Evolutionary conservation across 2,888 invertebrate species (phyloP).

Genomic region (Hemicrepidius hirtus): DNA sequence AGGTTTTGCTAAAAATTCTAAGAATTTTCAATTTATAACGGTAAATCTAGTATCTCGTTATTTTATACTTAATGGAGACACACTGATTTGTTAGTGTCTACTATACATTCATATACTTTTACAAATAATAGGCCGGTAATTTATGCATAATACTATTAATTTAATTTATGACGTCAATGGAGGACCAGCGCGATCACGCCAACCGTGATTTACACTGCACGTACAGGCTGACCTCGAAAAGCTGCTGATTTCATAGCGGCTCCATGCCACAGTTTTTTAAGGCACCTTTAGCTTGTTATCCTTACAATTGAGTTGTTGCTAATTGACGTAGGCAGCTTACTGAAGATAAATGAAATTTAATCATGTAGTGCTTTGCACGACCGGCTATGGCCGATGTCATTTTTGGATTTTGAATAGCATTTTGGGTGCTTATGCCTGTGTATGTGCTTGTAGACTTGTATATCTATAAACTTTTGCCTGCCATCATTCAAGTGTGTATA

Average conservation of each 20-base stretch:
- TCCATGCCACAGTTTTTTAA: slow-evolving; percentile 54
- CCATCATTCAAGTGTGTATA: no score
- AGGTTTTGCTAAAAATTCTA: slow-evolving; percentile 17
- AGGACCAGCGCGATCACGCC: slow-evolving; percentile 59
- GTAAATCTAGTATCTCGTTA: slow-evolving; percentile 21
- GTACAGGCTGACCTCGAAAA: slow-evolving; percentile 62
- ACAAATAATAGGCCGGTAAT: slow-evolving; percentile 54
- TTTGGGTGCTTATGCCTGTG: no score
- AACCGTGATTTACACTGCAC: slow-evolving; percentile 64
- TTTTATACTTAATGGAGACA: slow-evolving; percentile 42
- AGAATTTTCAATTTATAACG: slow-evolving; percentile 25
- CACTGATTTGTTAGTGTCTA: slow-evolving; percentile 44
- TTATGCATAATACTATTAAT: slow-evolving; percentile 61
- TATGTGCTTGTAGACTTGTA: no score
- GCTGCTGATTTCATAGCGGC: slow-evolving; percentile 64
- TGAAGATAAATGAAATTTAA: not conserved
- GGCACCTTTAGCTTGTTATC: slow-evolving; percentile 40
- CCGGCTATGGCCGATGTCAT: no score
- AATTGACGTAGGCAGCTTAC: slow-evolving; percentile 22
- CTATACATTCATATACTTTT: slow-evolving; percentile 41
- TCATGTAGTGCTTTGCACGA: no score
- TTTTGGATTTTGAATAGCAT: no score
- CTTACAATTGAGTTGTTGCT: slow-evolving; percentile 40
- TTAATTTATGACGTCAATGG: slow-evolving; percentile 63
- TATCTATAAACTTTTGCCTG: no score